A percentile compares a stretch with the other conserved stretches of the same genome.
These are phyloP conservation scores for Platorchestia sp. DNA, from an alignment of 1,140 invertebrate genomes.

Conservation along the genomic window DNA sequence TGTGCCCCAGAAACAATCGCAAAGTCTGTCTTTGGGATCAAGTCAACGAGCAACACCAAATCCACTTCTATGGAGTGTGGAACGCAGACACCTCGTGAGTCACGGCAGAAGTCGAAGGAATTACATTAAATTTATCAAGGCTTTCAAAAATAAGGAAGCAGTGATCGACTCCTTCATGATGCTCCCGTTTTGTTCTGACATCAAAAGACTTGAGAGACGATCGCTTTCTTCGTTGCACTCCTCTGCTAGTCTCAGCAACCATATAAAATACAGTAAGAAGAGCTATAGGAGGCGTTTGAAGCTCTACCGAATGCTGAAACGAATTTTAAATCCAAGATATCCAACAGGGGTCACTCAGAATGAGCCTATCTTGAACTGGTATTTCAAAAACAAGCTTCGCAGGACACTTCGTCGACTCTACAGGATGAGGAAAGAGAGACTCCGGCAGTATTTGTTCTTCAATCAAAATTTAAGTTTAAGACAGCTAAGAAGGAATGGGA, in stretches of 20 bases:
- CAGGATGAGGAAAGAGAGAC: neutral
- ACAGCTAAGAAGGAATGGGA: neutral
- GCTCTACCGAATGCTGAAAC: slow-evolving; percentile 17
- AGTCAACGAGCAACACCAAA: neutral
- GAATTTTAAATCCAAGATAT: slow-evolving; percentile 2
- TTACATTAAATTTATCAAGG: neutral
- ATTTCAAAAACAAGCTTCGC: slow-evolving; percentile 43
- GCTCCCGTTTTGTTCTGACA: neutral
- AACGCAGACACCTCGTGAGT: neutral
- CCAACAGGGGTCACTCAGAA: neutral
- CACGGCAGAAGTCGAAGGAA: neutral
- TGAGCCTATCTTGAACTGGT: neutral
- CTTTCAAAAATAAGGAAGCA: slow-evolving; percentile 36
- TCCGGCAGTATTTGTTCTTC: neutral
- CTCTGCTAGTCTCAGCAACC: neutral
- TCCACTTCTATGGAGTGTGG: neutral
- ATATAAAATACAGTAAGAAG: slow-evolving; percentile 22
- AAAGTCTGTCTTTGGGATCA: neutral
- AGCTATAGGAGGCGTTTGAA: slow-evolving; percentile 23
- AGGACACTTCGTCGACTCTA: slow-evolving; percentile 14
- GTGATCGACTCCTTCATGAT: slow-evolving; percentile 2
- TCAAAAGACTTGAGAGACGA: neutral
- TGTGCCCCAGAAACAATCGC: neutral
- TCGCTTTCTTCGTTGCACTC: neutral
- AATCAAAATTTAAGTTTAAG: neutral